phyloP scores from a whole-genome alignment of 1,140 invertebrate species.

The Bombus waltoni region DNA sequence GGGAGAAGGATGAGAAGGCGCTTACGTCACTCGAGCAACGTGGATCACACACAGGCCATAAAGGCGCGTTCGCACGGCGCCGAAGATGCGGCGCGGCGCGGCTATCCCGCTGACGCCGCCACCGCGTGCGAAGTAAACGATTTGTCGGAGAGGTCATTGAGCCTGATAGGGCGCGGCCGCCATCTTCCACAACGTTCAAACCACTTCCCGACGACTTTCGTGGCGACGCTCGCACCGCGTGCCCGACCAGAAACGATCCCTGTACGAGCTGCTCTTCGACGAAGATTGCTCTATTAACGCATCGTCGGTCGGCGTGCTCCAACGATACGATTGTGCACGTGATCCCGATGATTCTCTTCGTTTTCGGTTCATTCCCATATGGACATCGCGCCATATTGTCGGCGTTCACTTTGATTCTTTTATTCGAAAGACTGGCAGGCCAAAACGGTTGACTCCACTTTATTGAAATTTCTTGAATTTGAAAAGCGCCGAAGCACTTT shows the following conservation, averaged over 20 bases:
- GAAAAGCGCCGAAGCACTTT: too few species aligned
- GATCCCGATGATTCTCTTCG: not conserved
- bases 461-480: too few species aligned
- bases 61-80: constrained; percentile 65
- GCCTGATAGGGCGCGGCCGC: constrained; percentile 77
- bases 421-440: too few species aligned
- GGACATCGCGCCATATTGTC: not conserved
- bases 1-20: constrained; percentile 25
- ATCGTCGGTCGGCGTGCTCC: not conserved
- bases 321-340: not conserved
- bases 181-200: constrained; percentile 72
- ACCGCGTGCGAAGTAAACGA: constrained; percentile 70
- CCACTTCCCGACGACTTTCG: constrained; percentile 65
- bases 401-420: not conserved
- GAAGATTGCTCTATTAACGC: constrained; percentile 27
- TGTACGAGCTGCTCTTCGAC: not conserved
- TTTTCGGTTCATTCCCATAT: not conserved
- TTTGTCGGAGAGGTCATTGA: constrained; percentile 79
- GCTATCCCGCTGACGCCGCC: constrained; percentile 48
- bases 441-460: too few species aligned
- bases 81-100: constrained; percentile 44
- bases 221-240: not conserved
- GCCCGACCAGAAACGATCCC: constrained; percentile 12
- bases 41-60: constrained; percentile 53
- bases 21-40: constrained; percentile 58